These are phyloP conservation scores for Tricholauxania praeusta DNA, from an alignment of 2,888 invertebrate genomes.

Conservation along the genomic window DNA sequence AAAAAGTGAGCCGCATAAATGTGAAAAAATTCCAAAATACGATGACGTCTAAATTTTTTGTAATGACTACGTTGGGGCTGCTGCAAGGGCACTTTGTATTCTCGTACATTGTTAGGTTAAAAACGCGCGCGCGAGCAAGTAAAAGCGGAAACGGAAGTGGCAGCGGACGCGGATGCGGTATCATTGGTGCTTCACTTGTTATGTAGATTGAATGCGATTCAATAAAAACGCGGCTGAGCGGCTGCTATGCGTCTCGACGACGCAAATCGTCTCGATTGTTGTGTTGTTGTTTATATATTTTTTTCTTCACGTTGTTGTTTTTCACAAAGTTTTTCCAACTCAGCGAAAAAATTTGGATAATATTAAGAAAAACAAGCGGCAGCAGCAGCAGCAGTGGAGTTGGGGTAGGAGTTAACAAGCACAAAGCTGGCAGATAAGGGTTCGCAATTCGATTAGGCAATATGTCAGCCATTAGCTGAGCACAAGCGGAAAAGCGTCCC, in stretches of 20 bases:
- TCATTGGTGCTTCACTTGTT: constrained; percentile 11
- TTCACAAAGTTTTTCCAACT: constrained; percentile 17
- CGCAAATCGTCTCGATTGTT: neutral
- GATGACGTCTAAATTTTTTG: constrained; percentile 29
- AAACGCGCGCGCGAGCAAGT: constrained; percentile 9
- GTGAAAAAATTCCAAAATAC: constrained; percentile 16
- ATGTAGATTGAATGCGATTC: constrained; percentile 11
- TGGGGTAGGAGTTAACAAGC: neutral
- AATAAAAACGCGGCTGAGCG: constrained; percentile 5
- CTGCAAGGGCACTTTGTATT: neutral
- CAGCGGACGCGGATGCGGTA: constrained; percentile 13
- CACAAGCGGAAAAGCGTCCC: constrained; percentile 11
- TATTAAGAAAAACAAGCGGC: constrained; percentile 5
- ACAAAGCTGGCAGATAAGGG: constrained; percentile 23
- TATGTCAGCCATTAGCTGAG: constrained; percentile 33
- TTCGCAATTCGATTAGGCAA: constrained; percentile 29
- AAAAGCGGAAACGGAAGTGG: constrained; percentile 25
- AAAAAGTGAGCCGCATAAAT: no score
- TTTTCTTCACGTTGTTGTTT: constrained; percentile 1
- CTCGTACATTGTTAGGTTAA: constrained; percentile 4
- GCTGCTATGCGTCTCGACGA: neutral
- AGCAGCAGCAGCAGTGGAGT: neutral
- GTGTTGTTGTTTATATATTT: constrained; percentile 7
- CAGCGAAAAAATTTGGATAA: constrained; percentile 14
- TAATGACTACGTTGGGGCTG: constrained; percentile 13